Conservation (phyloP, 30 jellyfish, hydroid and myxozoan species). For the Cassiopea andromeda region DNA sequence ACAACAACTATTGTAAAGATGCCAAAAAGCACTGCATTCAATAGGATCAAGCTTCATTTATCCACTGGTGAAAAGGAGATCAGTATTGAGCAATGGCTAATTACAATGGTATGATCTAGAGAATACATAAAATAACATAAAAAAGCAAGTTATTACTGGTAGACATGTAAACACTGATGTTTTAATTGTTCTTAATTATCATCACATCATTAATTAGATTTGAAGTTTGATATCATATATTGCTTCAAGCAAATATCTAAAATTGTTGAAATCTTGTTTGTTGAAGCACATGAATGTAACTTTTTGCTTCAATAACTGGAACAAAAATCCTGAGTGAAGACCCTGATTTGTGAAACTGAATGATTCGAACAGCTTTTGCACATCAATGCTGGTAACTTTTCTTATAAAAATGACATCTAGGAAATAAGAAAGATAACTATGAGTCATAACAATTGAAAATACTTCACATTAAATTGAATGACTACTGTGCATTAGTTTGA, state of each 20-base stretch:
- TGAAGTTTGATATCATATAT: constrained; percentile 17
- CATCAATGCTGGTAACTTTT: not conserved
- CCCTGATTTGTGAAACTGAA: not conserved
- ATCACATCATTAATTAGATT: not conserved
- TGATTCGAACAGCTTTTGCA: not conserved
- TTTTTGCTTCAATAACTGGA: not conserved
- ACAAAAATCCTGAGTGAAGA: not conserved
- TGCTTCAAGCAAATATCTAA: constrained; percentile 24
- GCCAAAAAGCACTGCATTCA: too few relatives aligned
- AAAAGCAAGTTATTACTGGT: too few relatives aligned
- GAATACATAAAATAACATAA: too few relatives aligned
- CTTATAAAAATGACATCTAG: constrained; percentile 28
- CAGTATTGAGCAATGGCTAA: too few relatives aligned
- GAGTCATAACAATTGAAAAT: not conserved
- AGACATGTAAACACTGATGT: too few relatives aligned
- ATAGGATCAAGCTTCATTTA: too few relatives aligned
- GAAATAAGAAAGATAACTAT: not conserved
- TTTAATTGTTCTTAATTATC: not conserved
- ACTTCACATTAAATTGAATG: not conserved
- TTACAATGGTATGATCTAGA: too few relatives aligned
- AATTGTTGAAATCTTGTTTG: constrained; percentile 12
- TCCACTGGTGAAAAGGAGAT: too few relatives aligned
- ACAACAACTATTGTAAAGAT: too few relatives aligned
- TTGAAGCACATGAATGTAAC: constrained; percentile 19
- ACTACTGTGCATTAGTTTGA: not conserved